A percentile compares a stretch with the other conserved stretches of the same genome.
Conservation (phyloP, 2,113 vertebrate species). For the Patagioenas fasciata region DNA sequence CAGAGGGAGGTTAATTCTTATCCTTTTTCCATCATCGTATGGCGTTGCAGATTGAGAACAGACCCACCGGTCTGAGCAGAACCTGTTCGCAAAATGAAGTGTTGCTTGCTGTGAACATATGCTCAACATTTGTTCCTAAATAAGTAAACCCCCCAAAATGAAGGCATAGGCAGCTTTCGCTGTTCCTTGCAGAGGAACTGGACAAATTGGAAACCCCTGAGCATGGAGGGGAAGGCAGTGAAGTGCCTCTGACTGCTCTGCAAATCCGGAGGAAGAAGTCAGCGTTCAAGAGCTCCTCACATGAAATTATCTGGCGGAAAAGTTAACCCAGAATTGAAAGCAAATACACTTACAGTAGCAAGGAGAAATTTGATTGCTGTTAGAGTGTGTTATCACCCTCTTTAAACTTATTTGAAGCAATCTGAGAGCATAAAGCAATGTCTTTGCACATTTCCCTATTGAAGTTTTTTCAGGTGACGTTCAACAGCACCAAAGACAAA, state of each 20-base stretch:
- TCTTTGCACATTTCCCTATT: background rate
- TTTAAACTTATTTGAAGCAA: background rate
- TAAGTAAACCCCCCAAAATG: background rate
- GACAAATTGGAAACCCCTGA: background rate
- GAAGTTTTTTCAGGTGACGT: background rate
- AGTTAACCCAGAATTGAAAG: background rate
- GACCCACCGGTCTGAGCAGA: background rate
- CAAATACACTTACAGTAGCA: background rate
- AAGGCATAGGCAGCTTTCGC: background rate
- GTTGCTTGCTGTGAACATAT: background rate
- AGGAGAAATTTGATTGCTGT: background rate
- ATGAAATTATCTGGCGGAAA: background rate
- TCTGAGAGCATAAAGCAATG: background rate
- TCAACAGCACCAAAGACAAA: background rate
- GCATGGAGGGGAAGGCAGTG: fast-evolving
- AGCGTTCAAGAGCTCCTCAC: fast-evolving
- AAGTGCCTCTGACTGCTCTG: background rate
- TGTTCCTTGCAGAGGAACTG: background rate
- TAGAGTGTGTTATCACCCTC: background rate
- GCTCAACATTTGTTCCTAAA: background rate
- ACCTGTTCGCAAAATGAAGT: background rate
- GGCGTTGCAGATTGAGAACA: background rate
- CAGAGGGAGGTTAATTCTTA: background rate
- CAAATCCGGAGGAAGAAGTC: fast-evolving
- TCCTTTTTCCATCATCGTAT: background rate